A percentile compares a stretch with the other conserved stretches of the same genome.
Conservation (phyloP, 2,888 invertebrate species). For the Xestia sexstrigata region DNA sequence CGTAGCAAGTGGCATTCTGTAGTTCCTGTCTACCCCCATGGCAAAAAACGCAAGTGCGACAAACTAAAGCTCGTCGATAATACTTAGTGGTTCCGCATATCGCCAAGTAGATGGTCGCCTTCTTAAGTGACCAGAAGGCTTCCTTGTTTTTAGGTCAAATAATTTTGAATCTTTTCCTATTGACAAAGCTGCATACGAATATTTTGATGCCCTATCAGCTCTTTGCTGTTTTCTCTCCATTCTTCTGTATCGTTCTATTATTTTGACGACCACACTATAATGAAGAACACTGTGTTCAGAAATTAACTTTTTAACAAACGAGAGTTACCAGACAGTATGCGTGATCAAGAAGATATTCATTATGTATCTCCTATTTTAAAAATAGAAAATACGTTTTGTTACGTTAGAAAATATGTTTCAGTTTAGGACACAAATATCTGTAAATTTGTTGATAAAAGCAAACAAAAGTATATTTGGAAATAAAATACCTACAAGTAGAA, state of each 20-base stretch:
- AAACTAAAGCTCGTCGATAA: neutral
- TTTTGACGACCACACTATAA: neutral
- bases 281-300: neutral
- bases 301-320: neutral
- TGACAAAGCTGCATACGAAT: neutral
- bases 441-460: too few relatives aligned
- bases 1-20: neutral
- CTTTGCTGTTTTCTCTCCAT: too few relatives aligned
- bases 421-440: too few relatives aligned
- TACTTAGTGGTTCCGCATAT: neutral
- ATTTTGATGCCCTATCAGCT: neutral
- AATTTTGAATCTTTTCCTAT: neutral
- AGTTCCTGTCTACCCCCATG: neutral
- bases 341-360: conserved; percentile 4
- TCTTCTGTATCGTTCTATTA: neutral
- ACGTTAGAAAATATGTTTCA: too few relatives aligned
- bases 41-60: too few relatives aligned
- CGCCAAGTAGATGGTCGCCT: too few relatives aligned
- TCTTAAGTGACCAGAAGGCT: neutral
- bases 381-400: too few relatives aligned
- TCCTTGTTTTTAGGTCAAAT: neutral
- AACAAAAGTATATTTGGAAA: too few relatives aligned
- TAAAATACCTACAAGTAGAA: too few relatives aligned
- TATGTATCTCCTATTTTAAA: too few relatives aligned
- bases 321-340: neutral